Evolutionary conservation across 2,797 vertebrate genomes (phyloP).

Genomic region (Cuniculus paca): DNA sequence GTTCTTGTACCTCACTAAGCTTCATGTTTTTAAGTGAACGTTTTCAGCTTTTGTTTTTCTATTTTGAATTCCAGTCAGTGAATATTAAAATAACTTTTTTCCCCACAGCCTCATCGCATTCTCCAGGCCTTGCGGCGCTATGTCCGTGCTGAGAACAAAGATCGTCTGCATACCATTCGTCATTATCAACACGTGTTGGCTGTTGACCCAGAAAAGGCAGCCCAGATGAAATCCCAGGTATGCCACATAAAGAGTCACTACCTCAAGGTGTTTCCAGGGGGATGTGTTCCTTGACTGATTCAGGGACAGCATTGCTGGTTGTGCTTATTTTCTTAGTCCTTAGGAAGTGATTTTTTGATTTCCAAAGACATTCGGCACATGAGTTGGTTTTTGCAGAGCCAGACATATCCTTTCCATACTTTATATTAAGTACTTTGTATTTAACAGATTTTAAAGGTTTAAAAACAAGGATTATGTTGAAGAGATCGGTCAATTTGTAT

Average conservation of each 20-base stretch:
- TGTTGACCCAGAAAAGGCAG: conserved; percentile 98
- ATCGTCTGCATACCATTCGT: conserved; percentile 97
- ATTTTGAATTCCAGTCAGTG: neutral
- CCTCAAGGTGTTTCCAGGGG: fast-evolving
- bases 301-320: neutral
- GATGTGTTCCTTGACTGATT: fast-evolving
- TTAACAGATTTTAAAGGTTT: neutral
- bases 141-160: conserved; percentile 97
- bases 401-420: neutral
- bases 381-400: neutral
- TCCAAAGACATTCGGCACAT: neutral
- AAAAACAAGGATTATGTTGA: neutral
- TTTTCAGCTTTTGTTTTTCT: neutral
- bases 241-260: fast-evolving
- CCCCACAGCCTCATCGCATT: conserved; percentile 95
- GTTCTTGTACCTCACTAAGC: neutral
- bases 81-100: neutral
- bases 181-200: conserved; percentile 98
- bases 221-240: conserved; percentile 99
- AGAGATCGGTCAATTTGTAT: neutral
- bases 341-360: neutral
- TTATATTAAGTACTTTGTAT: neutral
- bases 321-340: neutral
- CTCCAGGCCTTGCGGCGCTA: conserved; percentile 96
- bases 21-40: neutral